Evolutionary conservation across 2,888 invertebrate species (phyloP).

Genomic region (Cephus rjabovi): DNA sequence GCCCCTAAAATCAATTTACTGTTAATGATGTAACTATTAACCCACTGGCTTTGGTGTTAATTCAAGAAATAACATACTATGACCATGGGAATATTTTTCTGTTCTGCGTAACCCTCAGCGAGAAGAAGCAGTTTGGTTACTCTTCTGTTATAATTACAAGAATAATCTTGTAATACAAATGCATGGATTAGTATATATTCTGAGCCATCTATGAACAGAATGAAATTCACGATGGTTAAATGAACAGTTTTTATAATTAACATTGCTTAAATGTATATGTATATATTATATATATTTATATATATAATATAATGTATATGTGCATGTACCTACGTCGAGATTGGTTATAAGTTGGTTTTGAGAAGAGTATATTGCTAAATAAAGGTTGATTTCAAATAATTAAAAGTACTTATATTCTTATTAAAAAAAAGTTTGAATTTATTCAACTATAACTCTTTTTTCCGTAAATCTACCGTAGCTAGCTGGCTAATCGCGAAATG

Average conservation of each 20-base stretch:
- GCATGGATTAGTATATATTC: neutral
- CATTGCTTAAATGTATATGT: slow-evolving; percentile 7
- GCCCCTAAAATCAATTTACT: neutral
- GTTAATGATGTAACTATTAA: neutral
- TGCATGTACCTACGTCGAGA: slow-evolving; percentile 1
- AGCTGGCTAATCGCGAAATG: neutral
- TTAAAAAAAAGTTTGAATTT: neutral
- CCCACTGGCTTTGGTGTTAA: neutral
- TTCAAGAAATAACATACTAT: neutral
- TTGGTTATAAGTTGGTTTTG: slow-evolving; percentile 40
- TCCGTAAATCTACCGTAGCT: neutral
- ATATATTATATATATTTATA: slow-evolving; percentile 14
- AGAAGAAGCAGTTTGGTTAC: neutral
- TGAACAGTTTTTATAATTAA: slow-evolving; percentile 18
- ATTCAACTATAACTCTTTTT: neutral
- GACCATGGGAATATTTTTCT: neutral
- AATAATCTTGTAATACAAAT: no score
- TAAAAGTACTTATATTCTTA: neutral
- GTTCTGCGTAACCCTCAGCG: neutral
- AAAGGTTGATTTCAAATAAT: slow-evolving; percentile 47
- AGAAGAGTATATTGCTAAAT: slow-evolving; percentile 52
- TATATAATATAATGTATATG: slow-evolving; percentile 8
- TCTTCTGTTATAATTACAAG: neutral
- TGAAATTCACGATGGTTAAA: neutral
- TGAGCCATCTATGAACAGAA: neutral